Conservation (phyloP, 2,113 vertebrate genomes). For the Lontra canadensis region DNA sequence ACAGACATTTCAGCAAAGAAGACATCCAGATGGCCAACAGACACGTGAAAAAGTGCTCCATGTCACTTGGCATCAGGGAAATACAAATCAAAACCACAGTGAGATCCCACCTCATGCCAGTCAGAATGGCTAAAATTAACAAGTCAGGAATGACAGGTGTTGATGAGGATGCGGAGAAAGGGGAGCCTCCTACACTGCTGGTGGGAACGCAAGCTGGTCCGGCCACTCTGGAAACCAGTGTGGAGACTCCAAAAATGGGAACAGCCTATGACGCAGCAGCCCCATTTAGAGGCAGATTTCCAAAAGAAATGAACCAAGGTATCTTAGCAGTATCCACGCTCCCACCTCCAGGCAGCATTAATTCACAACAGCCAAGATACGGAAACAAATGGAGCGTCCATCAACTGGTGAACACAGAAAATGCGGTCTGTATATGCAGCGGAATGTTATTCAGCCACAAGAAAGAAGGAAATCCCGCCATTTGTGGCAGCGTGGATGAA, state of each 20-base stretch:
- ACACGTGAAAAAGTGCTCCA: background rate
- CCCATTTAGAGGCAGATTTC: background rate
- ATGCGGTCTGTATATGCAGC: accelerated
- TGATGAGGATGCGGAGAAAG: background rate
- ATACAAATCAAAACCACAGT: background rate
- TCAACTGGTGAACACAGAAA: background rate
- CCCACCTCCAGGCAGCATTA: background rate
- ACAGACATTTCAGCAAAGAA: background rate
- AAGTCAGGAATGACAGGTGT: background rate
- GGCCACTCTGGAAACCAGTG: background rate
- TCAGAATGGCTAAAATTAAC: background rate
- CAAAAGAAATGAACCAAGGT: background rate
- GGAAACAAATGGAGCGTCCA: background rate
- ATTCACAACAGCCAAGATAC: background rate
- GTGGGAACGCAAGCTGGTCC: background rate
- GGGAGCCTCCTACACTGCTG: background rate
- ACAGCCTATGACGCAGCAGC: background rate
- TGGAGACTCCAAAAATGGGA: background rate
- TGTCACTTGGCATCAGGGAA: background rate
- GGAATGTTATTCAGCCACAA: background rate
- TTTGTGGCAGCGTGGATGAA: background rate
- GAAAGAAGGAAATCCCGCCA: background rate
- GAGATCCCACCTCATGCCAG: background rate
- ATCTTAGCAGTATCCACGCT: background rate
- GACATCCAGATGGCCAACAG: background rate